Percentiles rank a stretch among this genome's conserved stretches.
These are phyloP conservation scores for Ochropleura leucogaster DNA, from an alignment of 2,888 invertebrate genomes.

Conservation along the genomic window DNA sequence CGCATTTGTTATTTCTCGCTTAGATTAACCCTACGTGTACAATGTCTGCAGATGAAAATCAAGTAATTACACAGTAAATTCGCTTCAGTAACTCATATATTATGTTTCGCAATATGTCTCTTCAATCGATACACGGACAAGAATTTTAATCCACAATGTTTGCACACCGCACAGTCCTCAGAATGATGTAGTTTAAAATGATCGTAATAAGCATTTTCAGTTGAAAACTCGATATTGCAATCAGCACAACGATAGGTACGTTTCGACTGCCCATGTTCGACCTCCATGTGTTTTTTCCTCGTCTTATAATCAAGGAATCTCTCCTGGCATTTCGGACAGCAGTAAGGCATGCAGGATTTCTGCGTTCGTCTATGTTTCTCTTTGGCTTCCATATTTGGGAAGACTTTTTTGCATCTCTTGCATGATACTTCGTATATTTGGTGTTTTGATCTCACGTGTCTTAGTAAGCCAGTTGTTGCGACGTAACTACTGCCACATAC, in stretches of 20 bases:
- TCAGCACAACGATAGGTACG: constrained; percentile 79
- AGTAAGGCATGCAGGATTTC: constrained; percentile 85
- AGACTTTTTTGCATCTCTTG: constrained; percentile 81
- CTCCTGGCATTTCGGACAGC: constrained; percentile 82
- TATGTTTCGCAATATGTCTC: constrained; percentile 82
- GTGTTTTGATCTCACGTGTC: constrained; percentile 83
- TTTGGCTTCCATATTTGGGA: constrained; percentile 85
- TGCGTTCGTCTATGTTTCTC: constrained; percentile 81
- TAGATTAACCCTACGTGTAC: not conserved
- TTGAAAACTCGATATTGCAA: constrained; percentile 80
- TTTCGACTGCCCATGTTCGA: constrained; percentile 78
- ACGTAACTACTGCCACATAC: constrained; percentile 85
- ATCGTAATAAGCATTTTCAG: constrained; percentile 81
- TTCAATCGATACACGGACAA: constrained; percentile 80
- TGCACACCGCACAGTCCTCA: constrained; percentile 81
- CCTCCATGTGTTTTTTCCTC: constrained; percentile 82
- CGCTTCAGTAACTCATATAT: constrained; percentile 57
- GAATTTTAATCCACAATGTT: constrained; percentile 85
- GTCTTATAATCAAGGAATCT: constrained; percentile 82
- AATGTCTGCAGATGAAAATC: not conserved
- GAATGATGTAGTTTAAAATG: constrained; percentile 85
- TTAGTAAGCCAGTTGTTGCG: constrained; percentile 80
- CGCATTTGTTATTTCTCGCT: not conserved
- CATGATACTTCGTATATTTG: constrained; percentile 83
- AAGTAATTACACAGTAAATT: not conserved